Base-by-base conservation (phyloP, 2,113 vertebrate genomes). In the Myotis lucifugus region DNA sequence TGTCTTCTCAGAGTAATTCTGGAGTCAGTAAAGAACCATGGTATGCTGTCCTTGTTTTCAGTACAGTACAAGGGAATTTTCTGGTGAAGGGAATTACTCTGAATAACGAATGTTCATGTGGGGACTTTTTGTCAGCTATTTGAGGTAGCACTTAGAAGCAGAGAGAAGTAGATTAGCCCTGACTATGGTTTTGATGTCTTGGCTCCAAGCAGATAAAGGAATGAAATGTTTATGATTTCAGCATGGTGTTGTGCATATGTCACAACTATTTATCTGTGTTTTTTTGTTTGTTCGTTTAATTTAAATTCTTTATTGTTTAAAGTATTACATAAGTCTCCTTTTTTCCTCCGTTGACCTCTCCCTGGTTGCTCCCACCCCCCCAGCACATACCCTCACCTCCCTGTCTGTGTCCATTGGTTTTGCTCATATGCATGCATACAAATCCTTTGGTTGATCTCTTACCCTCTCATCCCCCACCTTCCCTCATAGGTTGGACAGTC, bases 1-100 rank as follows among this genome's bases (percentile, higher is more conserved):
- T 95, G n/a, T 88, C 48, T 94, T 85, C 89, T 94, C 88, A 86
- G 91, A 93, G 91, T 96, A 94, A 96, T 94, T 97, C 84, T 95
- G 83, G 10, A 96, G 78, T 95, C 97, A 97, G 0, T 96, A 93
- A 88, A 83, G 88, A 96, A 54, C 90, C 37, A 27, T 93, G 52
- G 67, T 67, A 6, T 0, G 0, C 67, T 94, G 69, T 95, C 81
- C 88, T 97, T 96, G 54, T 83, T 98, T 97, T 97, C 98, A 98
- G 96, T 97, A 97, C 77, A 86, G 79, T 88, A 42, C 1, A 9
- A 95, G 40, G 77, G 77, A 97, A n/a, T 93, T 79, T 85, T 81
- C 78, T 96, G 93, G 91, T 88, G 79, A 92, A 86, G 69, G 81
- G 93, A 97, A 97, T 98, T 97, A 96, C 96, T 97, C 95, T 95